phyloP scores from a whole-genome alignment of 1,140 invertebrate genomes.

The Melipona quadrifasciata region DNA sequence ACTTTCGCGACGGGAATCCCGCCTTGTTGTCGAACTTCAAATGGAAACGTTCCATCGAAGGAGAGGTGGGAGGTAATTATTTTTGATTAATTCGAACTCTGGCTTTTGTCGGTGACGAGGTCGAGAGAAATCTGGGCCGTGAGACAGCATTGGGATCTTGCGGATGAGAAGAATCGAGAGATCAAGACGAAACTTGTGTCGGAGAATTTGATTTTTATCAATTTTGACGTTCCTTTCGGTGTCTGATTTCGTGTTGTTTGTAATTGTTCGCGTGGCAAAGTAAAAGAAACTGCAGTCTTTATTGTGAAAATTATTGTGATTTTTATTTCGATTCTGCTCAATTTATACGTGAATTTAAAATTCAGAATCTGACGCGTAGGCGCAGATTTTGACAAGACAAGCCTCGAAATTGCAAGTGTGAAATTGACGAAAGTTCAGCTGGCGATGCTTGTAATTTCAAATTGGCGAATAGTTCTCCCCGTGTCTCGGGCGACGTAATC shows the following conservation, averaged over 20 bases:
- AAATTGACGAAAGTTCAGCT: background rate
- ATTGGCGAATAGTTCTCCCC: background rate
- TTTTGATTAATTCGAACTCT: background rate
- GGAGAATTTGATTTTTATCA: too few relatives aligned
- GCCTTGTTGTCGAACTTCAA: background rate
- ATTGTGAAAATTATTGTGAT: too few relatives aligned
- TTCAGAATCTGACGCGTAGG: background rate
- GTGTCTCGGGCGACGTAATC: background rate
- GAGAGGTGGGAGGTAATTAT: background rate
- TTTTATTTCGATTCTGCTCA: background rate
- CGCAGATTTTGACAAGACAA: background rate
- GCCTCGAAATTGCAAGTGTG: background rate
- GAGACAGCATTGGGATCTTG: background rate
- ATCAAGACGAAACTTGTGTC: too few relatives aligned
- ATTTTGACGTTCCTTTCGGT: too few relatives aligned
- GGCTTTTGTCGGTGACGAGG: background rate
- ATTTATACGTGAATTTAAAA: background rate
- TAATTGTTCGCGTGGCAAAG: too few relatives aligned
- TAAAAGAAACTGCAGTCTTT: too few relatives aligned
- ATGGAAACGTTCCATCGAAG: background rate
- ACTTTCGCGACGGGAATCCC: conserved; percentile 8
- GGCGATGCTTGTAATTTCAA: too few relatives aligned
- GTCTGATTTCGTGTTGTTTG: too few relatives aligned
- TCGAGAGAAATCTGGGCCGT: background rate
- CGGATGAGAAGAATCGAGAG: too few relatives aligned